Evolutionary conservation across 1,140 invertebrate genomes (phyloP).

Genomic region (Drosophila paulistorum): DNA sequence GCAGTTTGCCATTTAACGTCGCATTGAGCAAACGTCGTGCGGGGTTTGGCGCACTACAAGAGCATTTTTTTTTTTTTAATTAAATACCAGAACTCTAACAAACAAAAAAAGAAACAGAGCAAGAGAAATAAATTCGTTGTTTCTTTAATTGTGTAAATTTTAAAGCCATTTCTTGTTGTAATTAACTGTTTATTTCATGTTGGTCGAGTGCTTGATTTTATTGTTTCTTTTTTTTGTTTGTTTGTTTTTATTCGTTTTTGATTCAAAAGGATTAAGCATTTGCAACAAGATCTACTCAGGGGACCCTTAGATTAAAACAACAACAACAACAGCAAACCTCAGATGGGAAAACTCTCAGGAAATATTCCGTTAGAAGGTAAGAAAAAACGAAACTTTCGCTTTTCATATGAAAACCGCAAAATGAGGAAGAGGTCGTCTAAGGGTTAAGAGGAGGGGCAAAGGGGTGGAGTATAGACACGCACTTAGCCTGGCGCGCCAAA

Average conservation of each 20-base stretch:
- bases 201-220: background rate
- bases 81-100: constrained; percentile 1
- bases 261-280: background rate
- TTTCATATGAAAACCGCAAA: background rate
- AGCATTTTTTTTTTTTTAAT: background rate
- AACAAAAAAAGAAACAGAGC: background rate
- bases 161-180: background rate
- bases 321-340: background rate
- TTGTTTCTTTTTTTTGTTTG: constrained; percentile 19
- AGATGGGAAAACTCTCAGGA: constrained; percentile 25
- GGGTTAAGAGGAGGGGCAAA: background rate
- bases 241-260: constrained; percentile 21
- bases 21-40: constrained; percentile 69
- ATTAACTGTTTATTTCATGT: background rate
- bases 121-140: background rate
- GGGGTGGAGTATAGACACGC: background rate
- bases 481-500: background rate
- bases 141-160: constrained; percentile 3
- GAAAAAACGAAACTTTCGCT: constrained; percentile 8
- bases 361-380: constrained; percentile 41
- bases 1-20: constrained; percentile 75
- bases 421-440: background rate
- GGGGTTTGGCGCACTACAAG: constrained; percentile 27
- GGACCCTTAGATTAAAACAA: constrained; percentile 11
- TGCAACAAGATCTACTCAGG: background rate